These are phyloP conservation scores for Anagrus nilaparvatae DNA, from an alignment of 1,140 invertebrate genomes.

Conservation along the genomic window DNA sequence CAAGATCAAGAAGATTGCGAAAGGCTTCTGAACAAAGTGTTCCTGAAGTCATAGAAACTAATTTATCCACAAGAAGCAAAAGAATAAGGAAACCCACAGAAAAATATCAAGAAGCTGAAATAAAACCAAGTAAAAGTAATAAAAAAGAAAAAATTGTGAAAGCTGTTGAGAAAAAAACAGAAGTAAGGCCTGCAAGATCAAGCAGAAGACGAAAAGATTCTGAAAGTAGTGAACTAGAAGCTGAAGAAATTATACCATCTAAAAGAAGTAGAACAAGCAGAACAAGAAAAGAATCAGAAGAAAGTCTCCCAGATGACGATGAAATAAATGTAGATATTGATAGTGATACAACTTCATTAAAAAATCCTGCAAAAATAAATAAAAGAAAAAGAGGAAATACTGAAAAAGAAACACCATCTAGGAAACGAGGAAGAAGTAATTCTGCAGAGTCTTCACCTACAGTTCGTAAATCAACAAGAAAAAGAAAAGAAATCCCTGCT, in stretches of 20 bases:
- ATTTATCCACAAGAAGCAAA: not conserved
- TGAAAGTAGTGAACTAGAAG: slow-evolving; percentile 6
- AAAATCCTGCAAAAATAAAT: slow-evolving; percentile 6
- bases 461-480: slow-evolving; percentile 7
- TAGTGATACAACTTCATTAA: slow-evolving; percentile 9
- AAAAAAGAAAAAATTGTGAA: not conserved
- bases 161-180: slow-evolving; percentile 6
- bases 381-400: not conserved
- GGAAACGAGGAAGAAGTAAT: slow-evolving; percentile 14
- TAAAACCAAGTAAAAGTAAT: not conserved
- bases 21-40: slow-evolving; percentile 6
- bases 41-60: slow-evolving; percentile 10
- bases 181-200: not conserved
- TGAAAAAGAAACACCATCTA: slow-evolving; percentile 1
- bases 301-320: slow-evolving; percentile 2
- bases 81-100: slow-evolving; percentile 5
- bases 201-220: slow-evolving; percentile 4
- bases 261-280: not conserved
- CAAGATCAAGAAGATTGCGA: not conserved
- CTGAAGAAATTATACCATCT: not conserved
- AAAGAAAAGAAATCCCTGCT: not conserved
- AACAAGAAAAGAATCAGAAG: slow-evolving; percentile 2
- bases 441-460: slow-evolving; percentile 12
- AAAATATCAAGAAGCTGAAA: slow-evolving; percentile 4
- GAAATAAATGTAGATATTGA: slow-evolving; percentile 13